Conservation (phyloP, 1,140 invertebrate species). For the Atta colombica region DNA sequence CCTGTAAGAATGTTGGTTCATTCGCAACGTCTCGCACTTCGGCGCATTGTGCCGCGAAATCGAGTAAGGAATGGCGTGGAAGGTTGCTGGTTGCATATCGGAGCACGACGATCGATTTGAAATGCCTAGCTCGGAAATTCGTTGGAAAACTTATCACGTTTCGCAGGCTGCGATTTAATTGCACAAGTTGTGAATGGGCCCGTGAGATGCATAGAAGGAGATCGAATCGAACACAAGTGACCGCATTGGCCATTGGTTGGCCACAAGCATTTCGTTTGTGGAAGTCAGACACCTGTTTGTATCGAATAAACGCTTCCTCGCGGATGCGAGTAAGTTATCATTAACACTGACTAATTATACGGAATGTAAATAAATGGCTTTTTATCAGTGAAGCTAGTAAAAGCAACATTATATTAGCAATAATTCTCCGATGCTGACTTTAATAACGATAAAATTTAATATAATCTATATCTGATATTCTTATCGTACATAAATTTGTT, state of each 20-base stretch:
- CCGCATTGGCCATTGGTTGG: conserved; percentile 33
- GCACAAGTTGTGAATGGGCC: conserved; percentile 29
- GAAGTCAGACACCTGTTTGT: conserved; percentile 33
- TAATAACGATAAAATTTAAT: neutral
- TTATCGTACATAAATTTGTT: neutral
- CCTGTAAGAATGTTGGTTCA: conserved; percentile 51
- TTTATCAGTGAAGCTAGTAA: neutral
- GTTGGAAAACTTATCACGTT: conserved; percentile 43
- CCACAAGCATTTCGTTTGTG: conserved; percentile 56
- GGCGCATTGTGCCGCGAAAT: conserved; percentile 32
- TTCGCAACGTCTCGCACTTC: conserved; percentile 57
- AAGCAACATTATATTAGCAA: neutral
- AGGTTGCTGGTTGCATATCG: conserved; percentile 12
- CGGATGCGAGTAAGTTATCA: conserved; percentile 32
- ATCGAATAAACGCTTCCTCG: conserved; percentile 31
- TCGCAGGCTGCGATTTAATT: conserved; percentile 47
- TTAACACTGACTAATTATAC: neutral
- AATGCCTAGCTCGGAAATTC: conserved; percentile 8
- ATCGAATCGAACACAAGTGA: conserved; percentile 38
- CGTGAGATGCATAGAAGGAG: conserved; percentile 38
- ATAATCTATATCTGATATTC: neutral
- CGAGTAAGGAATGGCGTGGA: conserved; percentile 7
- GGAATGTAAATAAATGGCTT: neutral
- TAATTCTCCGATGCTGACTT: neutral
- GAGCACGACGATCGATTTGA: conserved; percentile 18